Percentiles rank a stretch among this genome's conserved stretches.
phyloP scores from a whole-genome alignment of 2,888 invertebrate species.

The Euclidia mi region DNA sequence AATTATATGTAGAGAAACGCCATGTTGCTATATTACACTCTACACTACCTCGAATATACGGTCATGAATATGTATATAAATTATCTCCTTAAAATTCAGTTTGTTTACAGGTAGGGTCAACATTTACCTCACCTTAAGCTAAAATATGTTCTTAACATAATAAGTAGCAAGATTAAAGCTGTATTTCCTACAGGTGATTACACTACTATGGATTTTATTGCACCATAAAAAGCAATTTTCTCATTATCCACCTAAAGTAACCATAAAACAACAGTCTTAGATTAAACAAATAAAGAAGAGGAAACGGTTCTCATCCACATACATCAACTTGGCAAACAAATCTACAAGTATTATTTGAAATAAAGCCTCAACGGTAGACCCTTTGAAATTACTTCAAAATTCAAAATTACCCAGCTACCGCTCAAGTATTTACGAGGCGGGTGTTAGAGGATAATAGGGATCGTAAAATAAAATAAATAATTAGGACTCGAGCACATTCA shows the following conservation, averaged over 20 bases:
- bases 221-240: constrained; percentile 23
- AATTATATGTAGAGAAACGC: too few species aligned
- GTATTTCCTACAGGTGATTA: constrained; percentile 17
- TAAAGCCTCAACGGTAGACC: constrained; percentile 56
- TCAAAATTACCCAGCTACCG: constrained; percentile 68
- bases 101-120: not conserved
- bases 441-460: constrained; percentile 82
- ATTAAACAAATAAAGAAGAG: constrained; percentile 42
- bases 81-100: not conserved
- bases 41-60: too few species aligned
- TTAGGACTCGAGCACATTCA: constrained; percentile 81
- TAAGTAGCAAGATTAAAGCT: constrained; percentile 16
- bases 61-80: too few species aligned
- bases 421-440: constrained; percentile 83
- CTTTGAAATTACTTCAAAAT: constrained; percentile 65
- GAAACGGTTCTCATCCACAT: constrained; percentile 19
- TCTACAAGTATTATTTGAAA: constrained; percentile 56
- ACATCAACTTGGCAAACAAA: constrained; percentile 41
- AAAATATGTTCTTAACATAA: constrained; percentile 4
- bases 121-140: not conserved
- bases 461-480: constrained; percentile 89
- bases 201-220: constrained; percentile 16
- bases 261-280: constrained; percentile 23
- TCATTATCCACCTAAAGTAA: constrained; percentile 12
- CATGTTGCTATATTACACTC: too few species aligned